Conservation (phyloP, 1,140 invertebrate genomes). For the Dendroctonus valens region DNA sequence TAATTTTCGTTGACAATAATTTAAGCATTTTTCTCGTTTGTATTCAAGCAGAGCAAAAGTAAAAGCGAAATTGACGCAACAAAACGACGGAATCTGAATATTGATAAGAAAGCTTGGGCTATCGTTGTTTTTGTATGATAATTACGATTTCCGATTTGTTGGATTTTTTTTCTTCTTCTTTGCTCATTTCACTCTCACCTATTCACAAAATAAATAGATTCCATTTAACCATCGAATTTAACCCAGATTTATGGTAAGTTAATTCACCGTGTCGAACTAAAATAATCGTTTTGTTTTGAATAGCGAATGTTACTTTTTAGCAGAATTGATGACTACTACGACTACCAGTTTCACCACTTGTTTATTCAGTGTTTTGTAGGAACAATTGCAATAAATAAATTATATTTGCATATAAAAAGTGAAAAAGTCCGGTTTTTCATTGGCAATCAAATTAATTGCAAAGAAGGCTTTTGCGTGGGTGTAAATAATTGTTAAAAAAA, state of each 20-base stretch:
- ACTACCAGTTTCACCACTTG: no score
- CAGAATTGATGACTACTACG: no score
- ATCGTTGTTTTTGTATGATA: constrained; percentile 5
- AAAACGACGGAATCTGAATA: constrained; percentile 13
- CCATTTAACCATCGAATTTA: no score
- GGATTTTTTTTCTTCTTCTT: constrained; percentile 1
- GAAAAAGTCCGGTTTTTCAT: no score
- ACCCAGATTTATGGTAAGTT: no score
- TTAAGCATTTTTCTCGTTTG: constrained; percentile 8
- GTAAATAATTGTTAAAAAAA: no score
- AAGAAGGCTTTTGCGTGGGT: no score
- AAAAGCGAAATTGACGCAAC: constrained; percentile 13
- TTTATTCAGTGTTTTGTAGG: no score
- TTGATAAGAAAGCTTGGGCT: constrained; percentile 12
- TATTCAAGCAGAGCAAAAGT: constrained; percentile 12
- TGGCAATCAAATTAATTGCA: no score
- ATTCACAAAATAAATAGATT: background rate
- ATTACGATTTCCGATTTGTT: constrained; percentile 8
- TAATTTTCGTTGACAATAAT: background rate
- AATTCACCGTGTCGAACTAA: no score
- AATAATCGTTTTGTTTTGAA: background rate
- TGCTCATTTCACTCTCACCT: constrained; percentile 14
- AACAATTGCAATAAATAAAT: no score
- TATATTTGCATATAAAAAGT: no score
- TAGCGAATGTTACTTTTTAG: background rate